phyloP scores from a whole-genome alignment of 2,797 vertebrate species.

The Ispidina picta region DNA sequence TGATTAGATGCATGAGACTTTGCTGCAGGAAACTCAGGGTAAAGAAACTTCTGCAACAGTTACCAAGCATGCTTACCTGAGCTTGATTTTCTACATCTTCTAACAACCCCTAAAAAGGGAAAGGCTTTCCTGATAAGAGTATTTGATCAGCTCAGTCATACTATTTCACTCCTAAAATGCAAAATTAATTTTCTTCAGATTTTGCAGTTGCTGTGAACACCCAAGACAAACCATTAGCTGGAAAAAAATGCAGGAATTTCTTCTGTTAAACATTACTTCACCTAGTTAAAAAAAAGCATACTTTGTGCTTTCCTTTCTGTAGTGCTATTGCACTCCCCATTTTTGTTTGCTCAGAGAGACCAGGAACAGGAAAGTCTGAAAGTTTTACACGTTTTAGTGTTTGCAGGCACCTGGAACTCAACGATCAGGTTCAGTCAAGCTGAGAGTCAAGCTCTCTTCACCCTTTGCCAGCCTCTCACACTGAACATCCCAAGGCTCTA shows the following conservation, averaged over 20 bases:
- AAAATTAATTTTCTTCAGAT: background rate
- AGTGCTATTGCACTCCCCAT: background rate
- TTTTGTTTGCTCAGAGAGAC: background rate
- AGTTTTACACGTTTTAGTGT: background rate
- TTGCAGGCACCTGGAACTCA: background rate
- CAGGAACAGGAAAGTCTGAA: background rate
- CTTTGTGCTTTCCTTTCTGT: background rate
- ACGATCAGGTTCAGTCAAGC: background rate
- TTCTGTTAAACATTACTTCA: background rate
- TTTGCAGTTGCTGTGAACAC: background rate
- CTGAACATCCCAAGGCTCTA: rapidly evolving
- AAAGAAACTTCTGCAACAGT: background rate
- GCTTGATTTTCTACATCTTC: background rate
- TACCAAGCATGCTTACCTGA: background rate
- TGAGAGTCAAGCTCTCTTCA: background rate
- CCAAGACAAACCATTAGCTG: background rate
- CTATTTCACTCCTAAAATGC: background rate
- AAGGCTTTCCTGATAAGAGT: background rate
- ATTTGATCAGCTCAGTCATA: background rate
- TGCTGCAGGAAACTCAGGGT: background rate
- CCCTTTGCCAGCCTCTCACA: background rate
- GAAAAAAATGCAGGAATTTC: background rate
- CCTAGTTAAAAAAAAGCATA: background rate
- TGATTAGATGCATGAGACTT: background rate
- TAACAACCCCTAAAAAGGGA: background rate